Base-by-base conservation (phyloP, 2,888 invertebrate genomes). In the Drosophila mimica region DNA sequence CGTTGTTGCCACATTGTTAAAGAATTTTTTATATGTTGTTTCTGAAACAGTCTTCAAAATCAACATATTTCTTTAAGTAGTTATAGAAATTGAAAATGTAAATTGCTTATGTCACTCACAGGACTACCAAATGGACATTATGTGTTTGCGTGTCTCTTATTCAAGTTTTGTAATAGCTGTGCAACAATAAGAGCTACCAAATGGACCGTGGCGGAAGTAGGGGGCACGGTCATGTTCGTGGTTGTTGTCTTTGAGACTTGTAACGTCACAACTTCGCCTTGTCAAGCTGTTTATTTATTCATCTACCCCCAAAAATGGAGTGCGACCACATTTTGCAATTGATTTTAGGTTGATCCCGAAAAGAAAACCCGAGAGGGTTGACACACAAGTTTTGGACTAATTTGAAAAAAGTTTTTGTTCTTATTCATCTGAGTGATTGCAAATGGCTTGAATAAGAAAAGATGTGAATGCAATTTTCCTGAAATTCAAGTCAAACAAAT, bases 391-490 rank as follows among this genome's bases (percentile, higher is more conserved):
- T 77, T 40, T 43, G 46, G 20, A 51, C 34, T 56, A 68, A 51
- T 68, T 63, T 46, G n/a, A 48, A 46, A 56, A 63, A 79, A 70
- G 43, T 56, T 74, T 49, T 76, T 64, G 20, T 33, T 58, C 15
- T 63, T 71, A 58, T 61, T 51, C 46, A 57, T 38, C 59, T 63
- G 62, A 62, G 43, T 74, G 70, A 68, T 70, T 76, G 54, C 68
- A 68, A 60, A 63, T 66, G 62, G 56, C 56, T 53, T 65, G 11
- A 7, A n/a, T 9, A 36, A 31, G 17, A 30, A 17, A 17, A 9
- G 15, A 13, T 2, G n/a, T 7, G 53, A 83, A 88, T 88, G 89
- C 79, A 84, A 81, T 88, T 88, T 83, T 63, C 69, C 61, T 75
- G 74, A 59, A 54, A 51, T 57, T 9, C 36, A n/a, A 53, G 31